These are phyloP conservation scores for Elachura formosa DNA, from an alignment of 2,113 vertebrate genomes.

Conservation along the genomic window DNA sequence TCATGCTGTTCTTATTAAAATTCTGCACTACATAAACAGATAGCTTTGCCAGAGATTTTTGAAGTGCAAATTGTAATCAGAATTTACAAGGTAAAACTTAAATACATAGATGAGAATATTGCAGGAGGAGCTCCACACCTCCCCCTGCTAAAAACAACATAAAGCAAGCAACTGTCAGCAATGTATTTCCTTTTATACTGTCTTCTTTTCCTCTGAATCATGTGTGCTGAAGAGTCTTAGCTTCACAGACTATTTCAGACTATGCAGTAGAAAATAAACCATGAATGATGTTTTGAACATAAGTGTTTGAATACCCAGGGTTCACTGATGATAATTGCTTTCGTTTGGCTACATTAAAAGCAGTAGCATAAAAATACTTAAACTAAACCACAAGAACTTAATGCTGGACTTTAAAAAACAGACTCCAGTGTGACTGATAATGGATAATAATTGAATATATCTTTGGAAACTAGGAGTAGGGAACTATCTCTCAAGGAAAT, in stretches of 20 bases:
- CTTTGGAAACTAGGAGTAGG: background rate
- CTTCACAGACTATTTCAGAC: background rate
- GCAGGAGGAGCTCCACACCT: background rate
- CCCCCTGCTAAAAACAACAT: background rate
- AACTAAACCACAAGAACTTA: background rate
- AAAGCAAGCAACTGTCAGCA: background rate
- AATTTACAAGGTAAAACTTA: background rate
- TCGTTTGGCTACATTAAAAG: background rate
- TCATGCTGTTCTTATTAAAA: background rate
- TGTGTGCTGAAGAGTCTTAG: background rate
- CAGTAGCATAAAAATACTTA: background rate
- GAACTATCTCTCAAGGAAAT: background rate
- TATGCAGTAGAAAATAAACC: background rate
- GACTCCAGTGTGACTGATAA: background rate
- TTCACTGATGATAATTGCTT: background rate
- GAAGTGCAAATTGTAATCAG: background rate
- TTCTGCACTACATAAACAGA: background rate
- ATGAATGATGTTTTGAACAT: background rate
- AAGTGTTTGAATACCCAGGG: background rate
- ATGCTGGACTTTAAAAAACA: background rate
- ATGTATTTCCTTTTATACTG: background rate
- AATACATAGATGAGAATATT: background rate
- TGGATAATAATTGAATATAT: background rate
- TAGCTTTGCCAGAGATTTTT: background rate
- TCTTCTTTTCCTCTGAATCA: background rate